phyloP scores from a whole-genome alignment of 1,140 invertebrate genomes.

The Schlechtendalia chinensis region DNA sequence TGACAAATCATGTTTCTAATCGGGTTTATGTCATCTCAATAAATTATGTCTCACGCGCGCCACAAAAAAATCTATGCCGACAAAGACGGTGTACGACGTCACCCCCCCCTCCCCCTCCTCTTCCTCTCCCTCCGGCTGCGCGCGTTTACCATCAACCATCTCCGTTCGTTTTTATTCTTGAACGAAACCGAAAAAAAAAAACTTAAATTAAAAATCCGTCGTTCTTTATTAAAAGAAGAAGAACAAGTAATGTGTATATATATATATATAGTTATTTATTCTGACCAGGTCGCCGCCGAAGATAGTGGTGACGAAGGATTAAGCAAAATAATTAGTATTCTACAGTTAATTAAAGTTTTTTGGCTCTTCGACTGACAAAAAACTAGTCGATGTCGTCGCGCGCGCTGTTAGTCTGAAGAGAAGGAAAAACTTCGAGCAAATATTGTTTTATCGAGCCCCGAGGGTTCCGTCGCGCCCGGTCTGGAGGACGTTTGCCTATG shows the following conservation, averaged over 20 bases:
- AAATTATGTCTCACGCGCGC: not conserved
- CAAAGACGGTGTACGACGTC: not conserved
- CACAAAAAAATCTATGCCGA: not conserved
- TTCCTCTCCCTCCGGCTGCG: not conserved
- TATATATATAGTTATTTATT: not conserved
- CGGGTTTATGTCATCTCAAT: constrained; percentile 2
- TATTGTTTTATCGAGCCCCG: constrained; percentile 30
- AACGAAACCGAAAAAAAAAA: constrained; percentile 13
- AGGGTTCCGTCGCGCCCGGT: not conserved
- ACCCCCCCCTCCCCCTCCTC: not conserved
- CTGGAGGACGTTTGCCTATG: too few relatives aligned
- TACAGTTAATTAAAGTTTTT: constrained; percentile 47
- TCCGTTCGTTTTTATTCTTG: not conserved
- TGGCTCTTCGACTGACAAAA: constrained; percentile 20
- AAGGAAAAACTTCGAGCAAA: constrained; percentile 32
- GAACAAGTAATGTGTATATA: too few relatives aligned
- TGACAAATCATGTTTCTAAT: not conserved
- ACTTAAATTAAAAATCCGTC: constrained; percentile 33
- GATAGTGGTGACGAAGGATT: constrained; percentile 39
- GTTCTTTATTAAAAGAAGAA: constrained; percentile 30
- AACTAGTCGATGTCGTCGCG: constrained; percentile 20
- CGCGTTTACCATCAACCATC: too few relatives aligned
- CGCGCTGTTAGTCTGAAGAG: not conserved
- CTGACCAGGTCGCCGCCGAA: not conserved
- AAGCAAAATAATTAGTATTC: constrained; percentile 47